Conservation (phyloP, 2,888 invertebrate genomes). For the Cylindroiulus punctatus region DNA sequence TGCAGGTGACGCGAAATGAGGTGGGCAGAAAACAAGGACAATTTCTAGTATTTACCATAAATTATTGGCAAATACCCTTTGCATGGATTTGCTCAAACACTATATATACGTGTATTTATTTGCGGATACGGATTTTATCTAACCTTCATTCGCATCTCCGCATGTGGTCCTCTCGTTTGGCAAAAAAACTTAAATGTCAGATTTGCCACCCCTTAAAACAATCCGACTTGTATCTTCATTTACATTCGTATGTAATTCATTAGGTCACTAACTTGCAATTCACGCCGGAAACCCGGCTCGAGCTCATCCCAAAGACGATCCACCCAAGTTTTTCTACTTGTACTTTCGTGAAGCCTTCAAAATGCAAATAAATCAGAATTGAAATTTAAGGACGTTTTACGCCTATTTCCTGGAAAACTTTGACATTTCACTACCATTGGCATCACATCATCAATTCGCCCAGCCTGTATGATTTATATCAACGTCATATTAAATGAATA, state of each 20-base stretch:
- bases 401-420: slow-evolving; percentile 22
- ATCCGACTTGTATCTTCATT: not conserved
- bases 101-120: not conserved
- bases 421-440: not conserved
- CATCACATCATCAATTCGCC: not conserved
- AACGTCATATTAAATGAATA: slow-evolving; percentile 10
- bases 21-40: not conserved
- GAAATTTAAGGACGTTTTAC: not conserved
- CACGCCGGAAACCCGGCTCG: slow-evolving; percentile 38
- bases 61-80: slow-evolving; percentile 7
- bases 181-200: not conserved
- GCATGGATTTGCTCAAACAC: not conserved
- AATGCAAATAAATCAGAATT: not conserved
- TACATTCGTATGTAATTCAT: slow-evolving; percentile 3
- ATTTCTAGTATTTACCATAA: not conserved
- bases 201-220: slow-evolving; percentile 20
- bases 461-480: no score
- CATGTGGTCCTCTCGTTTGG: not conserved
- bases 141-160: slow-evolving; percentile 17
- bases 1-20: not conserved
- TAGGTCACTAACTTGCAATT: slow-evolving; percentile 36
- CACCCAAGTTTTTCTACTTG: not conserved
- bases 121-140: slow-evolving; percentile 25
- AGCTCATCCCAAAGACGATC: slow-evolving; percentile 1
- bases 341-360: not conserved